A percentile compares a stretch with the other conserved stretches of the same genome.
Evolutionary conservation across 2,888 invertebrate species (phyloP).

Genomic region (Julus scandinavius): DNA sequence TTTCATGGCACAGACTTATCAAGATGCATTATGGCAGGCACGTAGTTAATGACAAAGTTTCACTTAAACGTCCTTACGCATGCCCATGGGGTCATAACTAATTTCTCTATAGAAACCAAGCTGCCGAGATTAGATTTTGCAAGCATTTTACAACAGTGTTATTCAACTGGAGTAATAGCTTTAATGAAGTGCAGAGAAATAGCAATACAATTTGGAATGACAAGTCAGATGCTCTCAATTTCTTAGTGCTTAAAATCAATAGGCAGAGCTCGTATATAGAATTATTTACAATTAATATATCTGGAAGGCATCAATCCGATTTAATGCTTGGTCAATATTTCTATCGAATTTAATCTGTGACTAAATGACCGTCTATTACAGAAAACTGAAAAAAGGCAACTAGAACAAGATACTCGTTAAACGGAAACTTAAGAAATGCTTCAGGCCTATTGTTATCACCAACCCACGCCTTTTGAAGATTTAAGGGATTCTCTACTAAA

Average conservation of each 20-base stretch:
- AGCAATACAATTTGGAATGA: neutral
- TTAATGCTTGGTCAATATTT: neutral
- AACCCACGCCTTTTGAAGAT: neutral
- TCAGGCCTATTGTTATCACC: neutral
- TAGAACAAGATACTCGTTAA: neutral
- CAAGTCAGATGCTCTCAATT: neutral
- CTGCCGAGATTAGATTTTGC: neutral
- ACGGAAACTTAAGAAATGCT: neutral
- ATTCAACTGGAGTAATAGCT: neutral
- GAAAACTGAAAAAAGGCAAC: neutral
- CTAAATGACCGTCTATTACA: neutral
- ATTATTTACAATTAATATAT: neutral
- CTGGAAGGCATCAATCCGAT: neutral
- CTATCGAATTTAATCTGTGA: slow-evolving; percentile 3
- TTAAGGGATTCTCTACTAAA: neutral
- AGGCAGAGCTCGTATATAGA: neutral
- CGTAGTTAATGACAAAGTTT: neutral
- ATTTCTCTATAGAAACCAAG: neutral
- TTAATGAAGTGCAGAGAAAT: neutral
- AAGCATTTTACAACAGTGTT: neutral
- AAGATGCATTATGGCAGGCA: neutral
- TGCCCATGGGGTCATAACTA: slow-evolving; percentile 25
- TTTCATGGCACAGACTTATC: neutral
- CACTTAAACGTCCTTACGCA: neutral
- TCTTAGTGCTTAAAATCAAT: neutral